Base-by-base conservation (phyloP, 2,888 invertebrate species). In the Criorhina ranunculi region DNA sequence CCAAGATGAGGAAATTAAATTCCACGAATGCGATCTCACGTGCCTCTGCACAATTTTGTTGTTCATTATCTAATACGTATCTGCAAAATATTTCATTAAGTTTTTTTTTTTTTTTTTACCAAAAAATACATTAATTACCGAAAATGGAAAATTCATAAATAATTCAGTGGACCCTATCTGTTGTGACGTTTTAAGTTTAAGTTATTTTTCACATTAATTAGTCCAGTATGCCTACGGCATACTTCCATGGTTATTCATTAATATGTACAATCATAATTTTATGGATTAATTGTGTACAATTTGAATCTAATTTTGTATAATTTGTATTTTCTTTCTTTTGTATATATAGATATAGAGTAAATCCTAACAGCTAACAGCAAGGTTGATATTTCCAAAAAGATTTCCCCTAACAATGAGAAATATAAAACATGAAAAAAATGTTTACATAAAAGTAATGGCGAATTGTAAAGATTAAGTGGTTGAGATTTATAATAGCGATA, bases 131-230 rank as follows among this genome's bases (percentile, higher is more conserved):
- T 66, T 66, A 49, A 60, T 60, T 60, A 60, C 12, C 44, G 15
- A 60, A 60, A 60, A 31, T 44, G 60, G 42, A 60, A 44, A 24
- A 44, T 60, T 60, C 60, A 60, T 60, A 60, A 60, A 42, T 60
- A 60, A 60, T 60, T 60, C 59, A 44, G 15, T 6, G 15, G 31
- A 15, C 44, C 15, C 33, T 53, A 33, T 33, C 53, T 33, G 31
- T 24, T 5, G 53, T 53, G 53, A 53, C 33, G 12, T 53, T 53
- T 53, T 53, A 53, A 53, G 53, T 53, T 53, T 53, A 53, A 53
- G 8, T 33, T 53, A 53, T 33, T 53, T 53, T 53, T 33, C 53
- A 33, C 33, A 53, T 17, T 33, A 53, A 53, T 53, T 53, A 53
- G 53, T 53, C 3, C 17, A 4, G 29, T 33, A 12, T 53, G 53